phyloP scores from a whole-genome alignment of 2,888 invertebrate species.

The Lathronympha strigana region DNA sequence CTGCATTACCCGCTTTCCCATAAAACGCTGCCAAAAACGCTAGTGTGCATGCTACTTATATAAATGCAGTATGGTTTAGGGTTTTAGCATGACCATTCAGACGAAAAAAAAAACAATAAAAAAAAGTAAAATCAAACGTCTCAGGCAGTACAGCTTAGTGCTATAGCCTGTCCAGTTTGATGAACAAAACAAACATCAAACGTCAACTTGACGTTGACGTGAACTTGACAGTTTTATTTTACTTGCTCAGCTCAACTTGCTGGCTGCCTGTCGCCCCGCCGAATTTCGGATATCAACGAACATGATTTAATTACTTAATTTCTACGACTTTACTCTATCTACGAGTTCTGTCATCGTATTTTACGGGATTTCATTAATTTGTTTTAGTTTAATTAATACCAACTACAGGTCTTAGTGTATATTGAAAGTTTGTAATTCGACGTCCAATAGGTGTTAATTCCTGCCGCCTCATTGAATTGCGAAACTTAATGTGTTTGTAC shows the following conservation, averaged over 20 bases:
- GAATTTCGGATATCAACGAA: constrained; percentile 12
- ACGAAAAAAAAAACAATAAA: too few relatives aligned
- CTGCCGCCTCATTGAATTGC: neutral
- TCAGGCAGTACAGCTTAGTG: too few relatives aligned
- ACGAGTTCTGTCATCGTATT: neutral
- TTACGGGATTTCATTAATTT: neutral
- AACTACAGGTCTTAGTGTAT: neutral
- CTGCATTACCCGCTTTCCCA: too few relatives aligned
- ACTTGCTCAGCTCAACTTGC: neutral
- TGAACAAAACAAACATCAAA: too few relatives aligned
- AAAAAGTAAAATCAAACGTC: too few relatives aligned
- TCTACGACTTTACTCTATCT: neutral
- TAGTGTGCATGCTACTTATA: too few relatives aligned
- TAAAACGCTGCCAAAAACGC: too few relatives aligned
- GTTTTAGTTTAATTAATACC: neutral
- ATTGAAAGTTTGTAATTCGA: neutral
- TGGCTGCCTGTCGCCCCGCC: neutral
- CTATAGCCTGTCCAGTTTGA: too few relatives aligned
- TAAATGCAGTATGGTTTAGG: too few relatives aligned
- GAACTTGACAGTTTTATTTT: neutral
- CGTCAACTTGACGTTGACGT: neutral
- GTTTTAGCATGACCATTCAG: too few relatives aligned
- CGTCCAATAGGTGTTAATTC: neutral
- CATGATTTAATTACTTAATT: neutral
- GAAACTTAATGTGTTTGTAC: neutral